Base-by-base conservation (phyloP, 2,113 vertebrate genomes). In the Neotoma lepida region DNA sequence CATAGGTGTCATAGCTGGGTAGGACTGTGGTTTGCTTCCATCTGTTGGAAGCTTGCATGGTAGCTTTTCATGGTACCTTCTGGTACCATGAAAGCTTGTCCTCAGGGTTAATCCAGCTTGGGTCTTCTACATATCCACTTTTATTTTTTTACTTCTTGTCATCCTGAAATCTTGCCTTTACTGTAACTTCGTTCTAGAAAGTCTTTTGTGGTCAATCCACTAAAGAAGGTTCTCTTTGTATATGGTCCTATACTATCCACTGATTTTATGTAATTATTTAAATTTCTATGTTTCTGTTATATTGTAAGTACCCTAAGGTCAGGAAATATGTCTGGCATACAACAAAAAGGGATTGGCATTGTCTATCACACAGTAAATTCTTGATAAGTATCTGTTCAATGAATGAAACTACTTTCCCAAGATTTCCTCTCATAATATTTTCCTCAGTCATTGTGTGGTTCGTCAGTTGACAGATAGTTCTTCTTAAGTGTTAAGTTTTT, bases 301-400 rank as follows among this genome's bases (percentile, higher is more conserved):
- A 87, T 17, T 54, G 1, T 90, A 90, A 92, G 20, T 56, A 44
- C 28, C 63, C 5, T 80, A 85, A 92, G 6, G 51, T 2, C n/a
- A 88, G 86, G 33, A 51, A 88, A 86, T 12, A 77, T 54, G 64
- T 63, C 61, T 90, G 49, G 39, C 41, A 58, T 63, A 15, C 39
- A 84, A 30, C 44, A 14, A 84, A 84, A 18, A 86, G 39, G 93
- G 87, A 46, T 73, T 82, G 82, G 51, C 39, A 66, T 46, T 39
- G 15, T 86, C 63, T 87, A 51, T 58, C 56, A 91, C 56, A 86
- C 85, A 81, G 30, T 56, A 92, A 39, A 22, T 1, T 39, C 35
- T 92, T 88, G 26, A 24, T 82, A 92, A 94, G 20, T 61, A 82
- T 90, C 92, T 71, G 54, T 73, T 77, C 33, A 91, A 88, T 92